Base-by-base conservation (phyloP, 30 jellyfish, hydroid and myxozoan genomes). In the Hydractinia echinata region DNA sequence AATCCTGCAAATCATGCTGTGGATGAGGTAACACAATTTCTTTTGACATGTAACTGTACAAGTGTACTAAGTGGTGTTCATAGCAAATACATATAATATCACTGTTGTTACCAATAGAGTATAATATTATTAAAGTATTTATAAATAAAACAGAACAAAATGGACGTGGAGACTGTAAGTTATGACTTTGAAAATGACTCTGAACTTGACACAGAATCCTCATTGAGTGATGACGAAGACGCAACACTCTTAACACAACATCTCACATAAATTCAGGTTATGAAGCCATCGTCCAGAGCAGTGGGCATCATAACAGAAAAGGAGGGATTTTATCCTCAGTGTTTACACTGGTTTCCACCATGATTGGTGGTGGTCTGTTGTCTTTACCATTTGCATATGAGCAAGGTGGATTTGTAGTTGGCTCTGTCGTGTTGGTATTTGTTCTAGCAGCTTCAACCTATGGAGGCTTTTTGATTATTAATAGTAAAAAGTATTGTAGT, bases 341-440 rank as follows among this genome's bases (percentile, higher is more conserved):
- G 5, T 91, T 91, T 64, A 91, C 98, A 5, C 89, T 91, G 64
- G 96, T 91, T 20, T 91, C 98, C 51, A 91, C 98, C 16, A 91
- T 91, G 98, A 91, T 91, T 78, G 98, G 98, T 16, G 98, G 98
- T 60, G 98, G 98, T 5, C 85, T 91, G 13, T 79, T 91, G 61
- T 91, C 98, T 4, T 83, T 91, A 6, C 98, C 98, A 52, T 91
- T 86, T 73, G 98, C 96, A 67, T 83, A 81, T 86, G 91, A 91
- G 55, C 98, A 91, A 87, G 98, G 98, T 7, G 98, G 98, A 6
- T 91, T 81, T 83, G 86, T 69, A 9, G 96, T 91, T 7, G 94
- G 96, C 15, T 80, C 96, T 10, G 61, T 72, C 21, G 91, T 83
- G 15, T 80, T 91, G 74, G 14, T 91, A 53, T 87, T 91, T 86